Evolutionary conservation across 2,113 vertebrate genomes (phyloP), one percentile per base, ranked within the genome.

Genomic region (Myotis brandtii): DNA sequence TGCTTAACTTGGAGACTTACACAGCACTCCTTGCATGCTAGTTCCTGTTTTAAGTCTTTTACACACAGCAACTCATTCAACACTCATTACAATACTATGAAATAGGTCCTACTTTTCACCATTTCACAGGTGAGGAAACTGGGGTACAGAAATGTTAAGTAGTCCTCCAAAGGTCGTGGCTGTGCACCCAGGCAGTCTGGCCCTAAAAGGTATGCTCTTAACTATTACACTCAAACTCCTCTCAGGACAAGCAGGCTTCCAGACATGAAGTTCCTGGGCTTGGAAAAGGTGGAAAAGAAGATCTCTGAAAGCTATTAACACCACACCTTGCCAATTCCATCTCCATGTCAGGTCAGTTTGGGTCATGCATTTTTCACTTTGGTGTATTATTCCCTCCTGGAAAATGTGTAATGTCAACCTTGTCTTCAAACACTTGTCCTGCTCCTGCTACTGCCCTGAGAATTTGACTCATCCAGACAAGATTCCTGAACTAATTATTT

Each of bases 401-500:
- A 59, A 93, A 84, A 83, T 73, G 21, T 14, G 3, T 83, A 70
- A 6, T 46, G 4, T 59, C 13, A 40, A 64, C 4, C 21, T 20
- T 23, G 16, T 89, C 77, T 86, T 85, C 66, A 52, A 25, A 82
- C 85, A 66, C 23, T 21, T 82, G n/a, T 80, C 21, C 81, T 81
- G 7, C 90, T 75, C 23, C 54, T 80, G 18, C 37, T 50, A 82
- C 25, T 56, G 34, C 25, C 30, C 54, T 69, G 23, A 85, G 18
- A 30, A 34, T 94, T 52, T 91, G 54, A 83, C 30, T 89, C 88
- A 86, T 59, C 66, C 56, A 91, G 69, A 97, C 23, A 91, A 95
- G 95, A 93, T 34, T 50, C n/a, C 73, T 37, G 50, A 90, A 59
- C n/a, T 52, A 83, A 81, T 93, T 86, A 64, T 88, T 81, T 85